Base-by-base conservation (phyloP, 2,888 invertebrate genomes). In the Druceiella hillmani region DNA sequence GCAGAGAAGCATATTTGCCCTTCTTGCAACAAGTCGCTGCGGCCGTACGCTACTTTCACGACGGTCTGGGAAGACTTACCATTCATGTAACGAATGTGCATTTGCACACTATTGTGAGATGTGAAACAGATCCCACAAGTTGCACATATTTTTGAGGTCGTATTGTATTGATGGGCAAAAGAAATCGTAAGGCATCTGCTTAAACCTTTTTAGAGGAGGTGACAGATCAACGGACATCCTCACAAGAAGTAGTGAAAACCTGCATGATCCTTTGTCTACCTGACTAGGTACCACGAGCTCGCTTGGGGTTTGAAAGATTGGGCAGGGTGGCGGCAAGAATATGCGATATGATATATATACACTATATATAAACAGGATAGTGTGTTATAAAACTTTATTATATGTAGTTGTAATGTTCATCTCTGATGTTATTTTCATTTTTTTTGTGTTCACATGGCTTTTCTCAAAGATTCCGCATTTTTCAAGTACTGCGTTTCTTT, bases 121-220 rank as follows among this genome's bases (percentile, higher is more conserved):
- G n/a, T n/a, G n/a, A n/a, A n/a, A n/a, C n/a, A n/a, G n/a, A n/a
- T n/a, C n/a, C n/a, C n/a, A 44, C 44, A 46, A 37, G 44, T 47
- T 43, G 43, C 28, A 47, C 43, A 47, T 39, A 39, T 29, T 41
- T 41, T 39, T 47, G 39, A 46, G 42, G 38, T 46, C 46, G 46
- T 40, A 37, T 46, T 46, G 44, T 42, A 44, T 38, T 33, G 43
- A 39, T 39, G 44, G 36, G 31, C 41, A 43, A 39, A 33, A 44
- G 30, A 41, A 44, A 36, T 41, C 39, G 39, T 44, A 46, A 40
- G 37, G 41, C 36, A 43, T 43, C n/a, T n/a, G n/a, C n/a, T n/a
- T n/a, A n/a, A n/a, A n/a, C n/a, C n/a, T n/a, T n/a, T 48, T 41
- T 37, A 46, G 46, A 43, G 44, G 39, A 47, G 43, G 40, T 45